A percentile compares a stretch with the other conserved stretches of the same genome.
These are phyloP conservation scores for Anser cygnoides DNA, from an alignment of 2,113 vertebrate genomes.

Conservation along the genomic window DNA sequence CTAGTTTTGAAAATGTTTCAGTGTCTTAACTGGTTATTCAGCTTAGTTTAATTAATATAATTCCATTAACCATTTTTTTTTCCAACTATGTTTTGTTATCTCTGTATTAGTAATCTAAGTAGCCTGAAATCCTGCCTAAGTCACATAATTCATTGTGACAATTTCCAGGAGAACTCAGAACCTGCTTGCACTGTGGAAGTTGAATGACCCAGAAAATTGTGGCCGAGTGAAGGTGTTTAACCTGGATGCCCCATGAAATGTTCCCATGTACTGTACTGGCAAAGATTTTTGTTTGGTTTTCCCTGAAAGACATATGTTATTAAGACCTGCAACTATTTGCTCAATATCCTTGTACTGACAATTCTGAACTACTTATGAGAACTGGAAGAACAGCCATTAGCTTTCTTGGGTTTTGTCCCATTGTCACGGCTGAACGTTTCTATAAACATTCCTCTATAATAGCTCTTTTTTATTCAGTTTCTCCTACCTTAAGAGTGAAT, in stretches of 20 bases:
- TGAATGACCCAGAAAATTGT: background rate
- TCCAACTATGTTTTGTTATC: background rate
- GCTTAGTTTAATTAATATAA: background rate
- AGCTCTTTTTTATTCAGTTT: background rate
- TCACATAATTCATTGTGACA: background rate
- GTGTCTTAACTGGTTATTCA: background rate
- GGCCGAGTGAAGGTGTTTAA: background rate
- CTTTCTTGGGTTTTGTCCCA: background rate
- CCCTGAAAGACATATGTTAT: background rate
- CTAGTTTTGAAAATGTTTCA: background rate
- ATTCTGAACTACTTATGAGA: background rate
- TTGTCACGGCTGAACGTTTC: background rate
- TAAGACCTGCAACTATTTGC: background rate
- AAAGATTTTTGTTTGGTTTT: background rate
- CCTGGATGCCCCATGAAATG: background rate
- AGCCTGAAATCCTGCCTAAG: background rate
- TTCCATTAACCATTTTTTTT: background rate
- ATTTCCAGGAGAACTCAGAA: background rate
- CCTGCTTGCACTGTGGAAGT: background rate
- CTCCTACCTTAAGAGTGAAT: background rate
- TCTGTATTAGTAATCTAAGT: background rate
- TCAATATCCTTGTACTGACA: background rate
- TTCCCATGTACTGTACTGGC: background rate
- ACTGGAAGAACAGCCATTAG: background rate
- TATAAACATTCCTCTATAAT: background rate